phyloP scores from a whole-genome alignment of 2,888 invertebrate species.

The Euplagia quadripunctaria region DNA sequence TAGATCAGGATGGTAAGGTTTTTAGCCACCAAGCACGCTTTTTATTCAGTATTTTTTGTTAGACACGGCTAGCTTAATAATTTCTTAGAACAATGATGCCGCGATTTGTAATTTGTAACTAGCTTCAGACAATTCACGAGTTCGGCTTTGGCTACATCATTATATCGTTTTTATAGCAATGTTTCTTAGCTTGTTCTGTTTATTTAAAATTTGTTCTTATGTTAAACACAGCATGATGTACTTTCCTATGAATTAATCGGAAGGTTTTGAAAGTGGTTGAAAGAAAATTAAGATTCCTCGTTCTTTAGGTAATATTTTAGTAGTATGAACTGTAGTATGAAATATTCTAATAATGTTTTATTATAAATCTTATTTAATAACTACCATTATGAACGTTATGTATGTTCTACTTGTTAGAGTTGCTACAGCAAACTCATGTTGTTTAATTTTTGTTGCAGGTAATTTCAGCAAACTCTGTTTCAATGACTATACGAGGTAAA shows the following conservation, averaged over 20 bases:
- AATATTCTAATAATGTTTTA: not conserved
- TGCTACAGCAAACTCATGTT: constrained; percentile 21
- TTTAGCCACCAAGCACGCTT: constrained; percentile 29
- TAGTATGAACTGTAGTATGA: constrained; percentile 19
- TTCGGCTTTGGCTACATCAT: constrained; percentile 63
- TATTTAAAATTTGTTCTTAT: constrained; percentile 10
- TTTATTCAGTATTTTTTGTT: constrained; percentile 25
- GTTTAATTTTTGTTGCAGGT: constrained; percentile 46
- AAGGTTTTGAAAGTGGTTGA: constrained; percentile 11
- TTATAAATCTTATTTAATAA: not conserved
- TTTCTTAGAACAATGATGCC: constrained; percentile 56
- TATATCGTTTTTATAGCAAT: constrained; percentile 73
- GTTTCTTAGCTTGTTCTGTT: constrained; percentile 22
- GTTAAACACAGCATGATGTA: not conserved
- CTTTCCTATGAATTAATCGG: not conserved
- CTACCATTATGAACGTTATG: not conserved
- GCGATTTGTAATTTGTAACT: constrained; percentile 48
- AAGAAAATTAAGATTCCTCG: constrained; percentile 25
- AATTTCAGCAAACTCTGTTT: constrained; percentile 25
- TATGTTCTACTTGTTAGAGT: not conserved
- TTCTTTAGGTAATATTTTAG: constrained; percentile 30
- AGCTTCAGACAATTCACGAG: constrained; percentile 52
- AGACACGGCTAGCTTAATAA: no score
- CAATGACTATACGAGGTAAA: constrained; percentile 8
- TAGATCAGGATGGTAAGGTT: constrained; percentile 28